These are phyloP conservation scores for Eucera pruinosa DNA, from an alignment of 2,888 invertebrate species.

Conservation along the genomic window DNA sequence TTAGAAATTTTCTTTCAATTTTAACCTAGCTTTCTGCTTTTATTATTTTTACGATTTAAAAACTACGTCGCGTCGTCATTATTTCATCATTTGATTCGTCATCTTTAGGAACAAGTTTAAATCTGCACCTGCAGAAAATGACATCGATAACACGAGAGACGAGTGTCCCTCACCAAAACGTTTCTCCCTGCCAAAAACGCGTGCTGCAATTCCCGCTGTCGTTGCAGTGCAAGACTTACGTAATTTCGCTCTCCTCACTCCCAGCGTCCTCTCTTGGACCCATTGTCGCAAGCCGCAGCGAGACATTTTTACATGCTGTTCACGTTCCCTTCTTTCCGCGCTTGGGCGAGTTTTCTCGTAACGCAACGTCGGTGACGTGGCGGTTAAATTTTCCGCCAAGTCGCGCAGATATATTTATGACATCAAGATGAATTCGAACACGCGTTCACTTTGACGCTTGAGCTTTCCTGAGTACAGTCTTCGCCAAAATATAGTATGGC, in stretches of 20 bases:
- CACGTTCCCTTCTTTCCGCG: neutral
- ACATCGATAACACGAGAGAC: neutral
- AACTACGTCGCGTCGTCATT: no score
- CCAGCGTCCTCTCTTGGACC: constrained; percentile 5
- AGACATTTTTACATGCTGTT: constrained; percentile 51
- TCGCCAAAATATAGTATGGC: no score
- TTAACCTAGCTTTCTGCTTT: no score
- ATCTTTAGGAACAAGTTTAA: no score
- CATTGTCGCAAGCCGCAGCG: constrained; percentile 7
- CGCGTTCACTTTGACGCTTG: constrained; percentile 8
- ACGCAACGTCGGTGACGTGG: constrained; percentile 66
- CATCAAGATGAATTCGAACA: constrained; percentile 6
- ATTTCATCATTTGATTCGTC: no score
- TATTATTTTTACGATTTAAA: no score
- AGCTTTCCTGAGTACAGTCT: no score
- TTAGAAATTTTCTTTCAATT: no score
- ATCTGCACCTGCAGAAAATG: neutral
- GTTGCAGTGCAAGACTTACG: constrained; percentile 55
- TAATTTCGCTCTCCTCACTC: constrained; percentile 40
- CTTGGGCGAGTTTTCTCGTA: constrained; percentile 55
- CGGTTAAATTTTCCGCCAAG: constrained; percentile 69
- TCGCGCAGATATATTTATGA: constrained; percentile 50
- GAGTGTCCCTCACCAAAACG: constrained; percentile 37
- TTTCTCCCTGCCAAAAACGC: constrained; percentile 70
- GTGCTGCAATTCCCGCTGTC: constrained; percentile 47